Evolutionary conservation across 2,113 vertebrate species (phyloP), one percentile per base, ranked within the genome.

Genomic region (Reinhardtius hippoglossoides): DNA sequence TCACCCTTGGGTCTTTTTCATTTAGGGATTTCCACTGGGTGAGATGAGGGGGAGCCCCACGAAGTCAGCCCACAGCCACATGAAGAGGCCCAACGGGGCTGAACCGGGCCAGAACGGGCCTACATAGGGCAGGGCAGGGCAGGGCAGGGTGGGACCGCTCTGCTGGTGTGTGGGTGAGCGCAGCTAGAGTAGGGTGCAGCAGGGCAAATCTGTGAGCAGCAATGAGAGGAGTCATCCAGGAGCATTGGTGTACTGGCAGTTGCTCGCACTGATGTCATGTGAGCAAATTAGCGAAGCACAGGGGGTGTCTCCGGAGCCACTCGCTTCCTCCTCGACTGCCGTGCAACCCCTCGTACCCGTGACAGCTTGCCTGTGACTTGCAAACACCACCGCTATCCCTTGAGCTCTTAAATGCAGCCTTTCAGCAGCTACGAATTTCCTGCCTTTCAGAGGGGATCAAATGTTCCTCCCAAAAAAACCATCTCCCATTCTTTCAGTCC

Each of bases 21-120:
- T 92, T 94, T 91, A 87, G 88, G 86, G 90, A 92, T 94, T 94
- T 92, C 87, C 89, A 85, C 76, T 86, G 87, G 89, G 81, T 89
- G 88, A 90, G 86, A 91, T 84, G 80, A 87, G 90, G 91, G 90
- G 85, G 84, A 74, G 83, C 48, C 79, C 80, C 82, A 74, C 50
- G 82, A 90, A 83, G 82, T 88, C 87, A 83, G 67, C 71, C 71
- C 65, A 48, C 76, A 81, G 84, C 88, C 90, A 92, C 93, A 92
- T 87, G 80, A 92, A 90, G 86, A 67, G 76, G 56, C 65, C 60
- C 88, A 77, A 68, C 31, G 20, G 56, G 71, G 69, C 67, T 71
- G 86, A 76, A 79, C 66, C 63, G 60, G 74, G 60, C 64, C 21
- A 42, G 71, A 66, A 55, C 7, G 6, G 69, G 68, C 14, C 58